phyloP scores from a whole-genome alignment of 2,113 vertebrate genomes.

The Jaculus jaculus region DNA sequence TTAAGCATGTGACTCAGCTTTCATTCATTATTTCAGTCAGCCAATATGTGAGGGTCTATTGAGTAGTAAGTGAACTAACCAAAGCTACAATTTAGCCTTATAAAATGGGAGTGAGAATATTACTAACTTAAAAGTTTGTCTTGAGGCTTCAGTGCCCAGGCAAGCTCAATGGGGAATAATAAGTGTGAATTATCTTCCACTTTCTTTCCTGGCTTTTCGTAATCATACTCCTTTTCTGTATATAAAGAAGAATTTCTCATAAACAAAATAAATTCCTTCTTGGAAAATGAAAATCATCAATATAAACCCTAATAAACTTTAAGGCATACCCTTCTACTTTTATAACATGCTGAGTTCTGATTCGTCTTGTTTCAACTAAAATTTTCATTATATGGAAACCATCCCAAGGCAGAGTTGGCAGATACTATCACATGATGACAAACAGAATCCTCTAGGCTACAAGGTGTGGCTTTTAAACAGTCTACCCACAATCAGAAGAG shows the following conservation, averaged over 20 bases:
- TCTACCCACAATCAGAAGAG: not conserved
- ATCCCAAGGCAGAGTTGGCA: not conserved
- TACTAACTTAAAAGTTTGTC: not conserved
- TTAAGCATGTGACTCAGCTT: not conserved
- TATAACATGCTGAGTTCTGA: not conserved
- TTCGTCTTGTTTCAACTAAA: not conserved
- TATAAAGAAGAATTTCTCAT: slow-evolving; percentile 39
- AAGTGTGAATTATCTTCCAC: slow-evolving; percentile 39
- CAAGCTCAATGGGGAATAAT: not conserved
- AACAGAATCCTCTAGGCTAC: not conserved
- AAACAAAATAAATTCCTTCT: slow-evolving; percentile 50
- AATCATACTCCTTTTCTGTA: not conserved
- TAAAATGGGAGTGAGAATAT: not conserved
- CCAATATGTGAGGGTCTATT: not conserved
- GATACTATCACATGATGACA: not conserved
- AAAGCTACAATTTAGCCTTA: not conserved
- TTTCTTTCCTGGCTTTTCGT: not conserved
- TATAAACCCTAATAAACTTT: slow-evolving; percentile 40
- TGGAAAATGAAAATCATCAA: slow-evolving; percentile 27
- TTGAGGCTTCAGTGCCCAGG: not conserved
- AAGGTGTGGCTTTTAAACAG: not conserved
- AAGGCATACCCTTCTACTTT: not conserved
- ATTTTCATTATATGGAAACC: not conserved
- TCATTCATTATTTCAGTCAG: slow-evolving; percentile 14
- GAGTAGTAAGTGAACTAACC: not conserved